Evolutionary conservation across 2,888 invertebrate genomes (phyloP), one percentile per base, ranked within the genome.

Genomic region (Brenthis ino): DNA sequence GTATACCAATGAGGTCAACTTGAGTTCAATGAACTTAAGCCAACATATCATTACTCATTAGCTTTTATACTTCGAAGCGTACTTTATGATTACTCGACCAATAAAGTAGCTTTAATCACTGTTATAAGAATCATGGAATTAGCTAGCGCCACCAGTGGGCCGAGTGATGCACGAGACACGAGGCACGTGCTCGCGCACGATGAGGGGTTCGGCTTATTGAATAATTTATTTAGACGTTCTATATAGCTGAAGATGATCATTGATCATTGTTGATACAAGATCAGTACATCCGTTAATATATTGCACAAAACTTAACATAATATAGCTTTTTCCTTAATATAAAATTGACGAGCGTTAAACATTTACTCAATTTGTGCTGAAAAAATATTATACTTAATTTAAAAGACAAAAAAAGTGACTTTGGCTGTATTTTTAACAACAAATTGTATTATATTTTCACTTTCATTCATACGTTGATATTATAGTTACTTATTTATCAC

Each of bases 1-100:
- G 76, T 78, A 75, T 68, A 72, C 58, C 76, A 80, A 80, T 75
- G 80, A 82, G 81, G 80, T 72, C 79, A 72, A 72, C 76, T 71
- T 78, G 67, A 80, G 87, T 85, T 87, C 89, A 85, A 77, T 82
- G 87, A 88, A 85, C 89, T 81, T 81, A 77, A 80, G 78, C 80
- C 81, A 78, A 81, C 80, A 79, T 79, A 80, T 82, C 79, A 79
- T 73, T 80, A 77, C 79, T 76, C 6, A 14, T 43, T 53, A 20
- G 14, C 37, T 43, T 53, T 8, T 14, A 74, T 76, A 76, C 76
- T 73, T 69, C 71, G 65, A 68, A 71, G 69, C 72, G 72, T 73
- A 73, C 77, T 80, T 78, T 79, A 75, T 73, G 70, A 70, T 68
- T 74, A 76, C 64, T 65, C 74, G 55, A 75, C 75, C 73, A 71